Base-by-base conservation (phyloP, 2,113 vertebrate species). In the Paraplagusia blochii region DNA sequence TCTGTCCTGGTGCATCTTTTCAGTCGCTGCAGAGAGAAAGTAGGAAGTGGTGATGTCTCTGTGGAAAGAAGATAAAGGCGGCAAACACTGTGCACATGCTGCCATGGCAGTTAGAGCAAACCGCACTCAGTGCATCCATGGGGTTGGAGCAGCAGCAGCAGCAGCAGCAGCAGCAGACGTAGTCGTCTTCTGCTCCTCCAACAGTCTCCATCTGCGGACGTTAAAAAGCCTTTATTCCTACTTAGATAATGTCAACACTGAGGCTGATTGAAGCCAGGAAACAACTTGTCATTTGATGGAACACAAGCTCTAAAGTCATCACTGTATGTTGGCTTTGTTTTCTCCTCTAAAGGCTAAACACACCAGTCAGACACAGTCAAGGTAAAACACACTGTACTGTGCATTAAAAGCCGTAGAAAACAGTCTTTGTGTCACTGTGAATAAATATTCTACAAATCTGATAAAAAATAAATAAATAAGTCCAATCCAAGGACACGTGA, bases 21-120 rank as follows among this genome's bases (percentile, higher is more conserved):
- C 35, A 35, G 40, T 14, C 49, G 10, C 44, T 44, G 53, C 73
- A 57, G 60, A 71, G 45, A 33, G 60, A 29, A 29, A 73, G 50
- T 59, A 82, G 82, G 68, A 83, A 83, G 73, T 75, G 72, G 82
- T 63, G 72, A 81, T 60, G 59, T 44, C 29, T 75, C 61, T 81
- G 79, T 5, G 0, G 60, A 67, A 63, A 66, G 69, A 62, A 83
- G 77, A 83, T 87, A 77, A 77, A 77, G 51, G 35, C n/a, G n/a
- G n/a, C n/a, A 40, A 61, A 60, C 12, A 40, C 22, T 61, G 44
- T 35, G 63, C 40, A 44, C 45, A 63, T 49, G 52, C 70, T 42
- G 47, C 38, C 61, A 53, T 15, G 66, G 47, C 76, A 72, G 79
- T 76, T 85, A 62, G 66, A 70, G 33, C 45, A 67, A 65, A 67